phyloP scores from a whole-genome alignment of 2,797 vertebrate species.

The Malurus splendens region DNA sequence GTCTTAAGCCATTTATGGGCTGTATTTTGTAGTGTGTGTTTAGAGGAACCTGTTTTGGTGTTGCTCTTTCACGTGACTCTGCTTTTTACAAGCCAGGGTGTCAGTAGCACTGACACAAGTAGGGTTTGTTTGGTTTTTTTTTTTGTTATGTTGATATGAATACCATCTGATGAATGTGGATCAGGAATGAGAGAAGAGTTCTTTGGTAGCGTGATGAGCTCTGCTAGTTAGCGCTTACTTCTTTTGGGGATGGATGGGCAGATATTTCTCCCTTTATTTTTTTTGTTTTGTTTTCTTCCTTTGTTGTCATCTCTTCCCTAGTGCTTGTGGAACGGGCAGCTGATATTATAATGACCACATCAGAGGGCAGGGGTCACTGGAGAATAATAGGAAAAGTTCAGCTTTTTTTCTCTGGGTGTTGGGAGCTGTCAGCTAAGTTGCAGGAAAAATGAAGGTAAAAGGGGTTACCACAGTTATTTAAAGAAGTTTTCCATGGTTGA shows the following conservation, averaged over 20 bases:
- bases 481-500: neutral
- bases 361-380: slow-evolving; percentile 21
- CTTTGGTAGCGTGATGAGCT: neutral
- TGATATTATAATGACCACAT: slow-evolving; percentile 24
- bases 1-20: neutral
- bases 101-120: neutral
- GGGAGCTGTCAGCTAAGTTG: neutral
- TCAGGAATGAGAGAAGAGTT: neutral
- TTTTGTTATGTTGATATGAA: neutral
- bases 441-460: neutral
- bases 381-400: slow-evolving; percentile 1
- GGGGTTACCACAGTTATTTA: neutral
- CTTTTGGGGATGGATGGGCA: neutral
- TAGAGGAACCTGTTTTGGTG: neutral
- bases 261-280: neutral
- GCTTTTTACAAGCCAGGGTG: neutral
- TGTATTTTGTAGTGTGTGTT: neutral
- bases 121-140: neutral
- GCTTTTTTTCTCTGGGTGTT: neutral
- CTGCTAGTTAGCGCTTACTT: neutral
- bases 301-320: neutral
- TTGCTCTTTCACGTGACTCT: neutral
- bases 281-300: neutral
- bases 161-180: neutral
- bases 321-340: neutral